Percentiles rank a stretch among this genome's conserved stretches.
Conservation (phyloP, 2,888 invertebrate species). For the Hedya salicella region DNA sequence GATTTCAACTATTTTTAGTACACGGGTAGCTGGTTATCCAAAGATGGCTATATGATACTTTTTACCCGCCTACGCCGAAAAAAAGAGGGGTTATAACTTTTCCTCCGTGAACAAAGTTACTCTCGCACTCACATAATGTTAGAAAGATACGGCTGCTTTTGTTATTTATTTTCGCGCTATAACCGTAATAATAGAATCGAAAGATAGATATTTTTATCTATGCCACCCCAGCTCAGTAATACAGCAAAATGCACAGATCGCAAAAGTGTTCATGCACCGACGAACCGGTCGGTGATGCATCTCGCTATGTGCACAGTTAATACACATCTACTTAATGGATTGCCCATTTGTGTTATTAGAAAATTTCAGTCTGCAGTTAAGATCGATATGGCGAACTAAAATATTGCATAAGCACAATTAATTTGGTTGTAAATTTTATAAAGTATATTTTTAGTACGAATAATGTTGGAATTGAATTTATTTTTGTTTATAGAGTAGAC, state of each 20-base stretch:
- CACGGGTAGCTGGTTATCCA: too few species aligned
- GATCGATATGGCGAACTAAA: constrained; percentile 15
- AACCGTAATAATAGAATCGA: too few species aligned
- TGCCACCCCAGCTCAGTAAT: constrained; percentile 52
- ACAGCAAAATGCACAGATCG: constrained; percentile 65
- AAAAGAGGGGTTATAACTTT: too few species aligned
- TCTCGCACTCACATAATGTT: too few species aligned
- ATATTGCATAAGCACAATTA: constrained; percentile 8
- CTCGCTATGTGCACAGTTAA: constrained; percentile 62
- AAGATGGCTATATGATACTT: too few species aligned
- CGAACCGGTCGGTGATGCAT: constrained; percentile 64
- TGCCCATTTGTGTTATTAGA: constrained; percentile 71
- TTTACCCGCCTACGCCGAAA: too few species aligned
- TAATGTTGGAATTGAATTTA: background rate
- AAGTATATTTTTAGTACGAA: background rate
- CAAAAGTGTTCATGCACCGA: constrained; percentile 69
- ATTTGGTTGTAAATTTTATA: background rate
- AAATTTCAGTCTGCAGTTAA: constrained; percentile 43
- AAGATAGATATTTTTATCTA: constrained; percentile 18
- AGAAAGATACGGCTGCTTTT: too few species aligned
- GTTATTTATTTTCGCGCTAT: too few species aligned
- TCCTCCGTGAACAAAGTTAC: too few species aligned
- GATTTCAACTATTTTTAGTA: too few species aligned
- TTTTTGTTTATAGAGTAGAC: background rate
- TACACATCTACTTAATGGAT: constrained; percentile 78